Conservation (phyloP, 2,113 vertebrate species). For the Rattus rattus region DNA sequence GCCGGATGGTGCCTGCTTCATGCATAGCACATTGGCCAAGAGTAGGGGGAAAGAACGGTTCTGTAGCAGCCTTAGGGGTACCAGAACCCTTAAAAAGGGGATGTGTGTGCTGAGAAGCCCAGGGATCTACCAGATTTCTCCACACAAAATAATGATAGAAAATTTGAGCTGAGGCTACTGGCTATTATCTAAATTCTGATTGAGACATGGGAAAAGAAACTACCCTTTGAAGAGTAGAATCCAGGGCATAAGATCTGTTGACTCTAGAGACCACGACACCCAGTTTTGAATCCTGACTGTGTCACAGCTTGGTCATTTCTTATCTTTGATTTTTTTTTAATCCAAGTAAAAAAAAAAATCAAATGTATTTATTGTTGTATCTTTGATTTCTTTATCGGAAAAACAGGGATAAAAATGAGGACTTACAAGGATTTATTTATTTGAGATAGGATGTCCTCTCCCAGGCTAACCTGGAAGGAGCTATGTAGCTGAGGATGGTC, state of each 20-base stretch:
- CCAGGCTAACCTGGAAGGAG: not conserved
- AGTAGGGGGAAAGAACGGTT: not conserved
- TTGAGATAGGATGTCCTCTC: not conserved
- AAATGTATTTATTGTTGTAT: not conserved
- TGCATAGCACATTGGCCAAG: not conserved
- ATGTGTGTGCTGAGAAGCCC: not conserved
- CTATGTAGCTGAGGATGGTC: not conserved
- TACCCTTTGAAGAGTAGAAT: not conserved
- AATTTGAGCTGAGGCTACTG: not conserved
- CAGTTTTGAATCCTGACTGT: not conserved
- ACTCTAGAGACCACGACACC: not conserved
- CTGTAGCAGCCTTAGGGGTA: not conserved
- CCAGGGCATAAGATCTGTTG: not conserved
- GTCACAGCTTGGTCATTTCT: not conserved
- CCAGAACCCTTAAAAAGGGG: not conserved
- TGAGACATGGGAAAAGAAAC: not conserved
- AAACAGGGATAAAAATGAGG: not conserved
- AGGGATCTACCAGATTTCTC: not conserved
- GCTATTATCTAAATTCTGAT: not conserved
- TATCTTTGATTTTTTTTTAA: not conserved
- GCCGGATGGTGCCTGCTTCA: not conserved
- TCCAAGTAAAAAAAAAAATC: no score
- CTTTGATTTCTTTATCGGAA: constrained; percentile 1
- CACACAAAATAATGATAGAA: not conserved
- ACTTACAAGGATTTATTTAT: not conserved